phyloP scores from a whole-genome alignment of 2,113 vertebrate species.

The Osmerus eperlanus region DNA sequence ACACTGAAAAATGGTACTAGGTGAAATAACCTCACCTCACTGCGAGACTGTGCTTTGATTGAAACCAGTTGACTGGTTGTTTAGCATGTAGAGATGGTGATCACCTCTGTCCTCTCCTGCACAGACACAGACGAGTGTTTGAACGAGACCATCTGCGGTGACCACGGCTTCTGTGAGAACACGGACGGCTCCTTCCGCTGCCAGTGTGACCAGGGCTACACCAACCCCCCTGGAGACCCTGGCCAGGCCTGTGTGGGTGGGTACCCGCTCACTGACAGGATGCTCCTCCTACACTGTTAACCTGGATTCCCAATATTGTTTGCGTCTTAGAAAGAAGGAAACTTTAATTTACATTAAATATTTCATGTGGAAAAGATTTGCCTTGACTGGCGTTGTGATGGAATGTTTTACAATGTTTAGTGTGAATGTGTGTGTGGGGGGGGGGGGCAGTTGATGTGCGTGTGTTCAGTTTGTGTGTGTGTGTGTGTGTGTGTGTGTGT shows the following conservation, averaged over 20 bases:
- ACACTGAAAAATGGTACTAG: no score
- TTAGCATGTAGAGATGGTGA: no score
- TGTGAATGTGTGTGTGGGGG: conserved; percentile 6
- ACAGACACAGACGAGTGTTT: conserved; percentile 73
- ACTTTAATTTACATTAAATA: no score
- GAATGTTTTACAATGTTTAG: no score
- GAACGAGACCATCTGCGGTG: conserved; percentile 71
- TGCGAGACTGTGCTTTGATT: no score
- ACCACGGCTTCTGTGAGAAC: conserved; percentile 74
- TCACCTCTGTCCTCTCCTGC: conserved; percentile 25
- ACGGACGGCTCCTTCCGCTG: conserved; percentile 71
- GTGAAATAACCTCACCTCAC: no score
- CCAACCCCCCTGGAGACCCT: conserved; percentile 53
- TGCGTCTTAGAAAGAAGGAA: no score
- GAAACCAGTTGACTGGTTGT: no score
- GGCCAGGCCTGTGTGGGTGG: conserved; percentile 66
- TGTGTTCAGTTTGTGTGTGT: not conserved
- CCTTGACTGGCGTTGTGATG: no score
- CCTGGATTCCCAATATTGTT: no score
- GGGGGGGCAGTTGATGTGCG: not conserved
- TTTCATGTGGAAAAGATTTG: no score
- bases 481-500: conserved; percentile 7
- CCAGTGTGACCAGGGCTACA: conserved; percentile 71
- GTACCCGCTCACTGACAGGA: conserved; percentile 21
- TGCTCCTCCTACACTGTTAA: no score